Conservation (phyloP, 2,113 vertebrate species). For the Chionodraco myersi region DNA sequence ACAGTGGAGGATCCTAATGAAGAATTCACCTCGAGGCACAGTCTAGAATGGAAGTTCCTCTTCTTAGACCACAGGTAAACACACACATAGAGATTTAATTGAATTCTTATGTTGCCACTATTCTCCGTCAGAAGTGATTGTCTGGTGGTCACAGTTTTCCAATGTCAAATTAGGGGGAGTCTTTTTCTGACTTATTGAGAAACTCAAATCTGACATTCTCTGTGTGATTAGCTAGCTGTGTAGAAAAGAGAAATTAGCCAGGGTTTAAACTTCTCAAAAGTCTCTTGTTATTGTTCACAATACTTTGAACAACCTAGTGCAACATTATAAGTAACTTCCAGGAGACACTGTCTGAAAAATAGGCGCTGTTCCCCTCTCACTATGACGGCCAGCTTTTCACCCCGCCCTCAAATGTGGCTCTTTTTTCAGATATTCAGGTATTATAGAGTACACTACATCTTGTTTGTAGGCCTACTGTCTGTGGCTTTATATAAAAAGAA, state of each 20-base stretch:
- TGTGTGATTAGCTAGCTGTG: background rate
- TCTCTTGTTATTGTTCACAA: background rate
- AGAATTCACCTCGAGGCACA: conserved; percentile 98
- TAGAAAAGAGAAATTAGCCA: background rate
- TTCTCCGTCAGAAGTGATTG: background rate
- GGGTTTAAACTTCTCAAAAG: background rate
- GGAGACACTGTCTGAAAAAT: no score
- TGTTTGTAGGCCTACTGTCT: no score
- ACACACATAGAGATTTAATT: background rate
- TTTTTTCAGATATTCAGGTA: no score
- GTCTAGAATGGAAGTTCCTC: conserved; percentile 99
- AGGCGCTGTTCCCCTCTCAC: background rate
- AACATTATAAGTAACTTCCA: no score
- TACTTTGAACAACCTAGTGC: no score
- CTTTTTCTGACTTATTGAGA: background rate
- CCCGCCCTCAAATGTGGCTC: background rate
- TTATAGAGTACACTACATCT: no score
- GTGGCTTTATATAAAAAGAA: no score
- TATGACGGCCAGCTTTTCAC: background rate
- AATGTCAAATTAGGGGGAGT: background rate
- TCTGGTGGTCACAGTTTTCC: background rate
- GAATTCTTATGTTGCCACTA: background rate
- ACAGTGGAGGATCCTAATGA: conserved; percentile 98
- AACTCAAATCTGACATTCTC: background rate
- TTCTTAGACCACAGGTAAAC: conserved; percentile 96